These are phyloP conservation scores for Notospermus geniculatus DNA, from an alignment of 1,140 invertebrate species.

Conservation along the genomic window DNA sequence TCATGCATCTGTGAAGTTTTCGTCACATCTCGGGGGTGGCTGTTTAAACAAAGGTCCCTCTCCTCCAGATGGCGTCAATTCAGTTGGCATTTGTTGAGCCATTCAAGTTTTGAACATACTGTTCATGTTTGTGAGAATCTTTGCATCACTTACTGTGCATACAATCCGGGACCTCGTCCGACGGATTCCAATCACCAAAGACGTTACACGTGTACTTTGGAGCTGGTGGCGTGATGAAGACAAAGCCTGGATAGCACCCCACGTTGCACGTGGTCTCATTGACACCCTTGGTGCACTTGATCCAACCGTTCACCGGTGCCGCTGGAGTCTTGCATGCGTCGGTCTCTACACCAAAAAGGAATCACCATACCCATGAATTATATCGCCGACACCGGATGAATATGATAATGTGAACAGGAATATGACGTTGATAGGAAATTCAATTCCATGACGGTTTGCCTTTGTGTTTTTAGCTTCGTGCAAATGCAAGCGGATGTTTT, in stretches of 20 bases:
- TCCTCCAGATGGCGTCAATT: neutral
- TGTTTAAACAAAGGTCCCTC: too few species aligned
- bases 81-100: neutral
- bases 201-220: constrained; percentile 66
- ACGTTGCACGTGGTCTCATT: constrained; percentile 60
- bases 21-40: too few species aligned
- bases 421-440: neutral
- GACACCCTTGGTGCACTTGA: constrained; percentile 24
- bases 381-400: neutral
- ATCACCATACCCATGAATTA: neutral
- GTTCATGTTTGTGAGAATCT: neutral
- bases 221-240: constrained; percentile 64
- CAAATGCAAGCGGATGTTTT: too few species aligned
- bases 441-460: too few species aligned
- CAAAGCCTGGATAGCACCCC: constrained; percentile 65
- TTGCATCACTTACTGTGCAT: constrained; percentile 62
- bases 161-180: constrained; percentile 68
- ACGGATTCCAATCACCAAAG: constrained; percentile 68
- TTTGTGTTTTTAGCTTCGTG: too few species aligned
- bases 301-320: constrained; percentile 27
- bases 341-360: constrained; percentile 20
- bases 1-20: too few species aligned
- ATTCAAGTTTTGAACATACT: neutral
- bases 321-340: constrained; percentile 26
- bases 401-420: neutral